phyloP scores from a whole-genome alignment of 2,888 invertebrate genomes.

The Pachydiplax longipennis region DNA sequence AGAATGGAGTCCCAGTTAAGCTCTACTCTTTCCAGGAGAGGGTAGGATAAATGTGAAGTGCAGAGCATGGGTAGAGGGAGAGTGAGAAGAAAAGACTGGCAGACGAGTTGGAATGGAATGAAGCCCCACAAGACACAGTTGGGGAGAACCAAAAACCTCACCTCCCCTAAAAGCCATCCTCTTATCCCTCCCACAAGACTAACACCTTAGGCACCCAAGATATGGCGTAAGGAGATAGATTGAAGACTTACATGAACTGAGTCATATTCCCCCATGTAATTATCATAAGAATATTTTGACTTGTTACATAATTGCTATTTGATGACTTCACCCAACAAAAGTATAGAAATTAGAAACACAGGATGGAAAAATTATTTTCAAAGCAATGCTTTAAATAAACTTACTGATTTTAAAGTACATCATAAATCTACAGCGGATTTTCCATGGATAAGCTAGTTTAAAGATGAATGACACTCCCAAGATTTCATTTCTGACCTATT shows the following conservation, averaged over 20 bases:
- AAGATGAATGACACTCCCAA: too few species aligned
- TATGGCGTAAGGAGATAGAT: slow-evolving; percentile 5
- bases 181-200: not conserved
- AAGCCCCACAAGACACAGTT: slow-evolving; percentile 10
- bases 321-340: not conserved
- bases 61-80: not conserved
- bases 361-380: too few species aligned
- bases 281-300: not conserved
- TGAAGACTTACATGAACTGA: slow-evolving; percentile 3
- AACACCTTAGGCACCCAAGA: slow-evolving; percentile 12
- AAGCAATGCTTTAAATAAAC: too few species aligned
- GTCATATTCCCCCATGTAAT: not conserved
- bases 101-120: not conserved
- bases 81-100: not conserved
- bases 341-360: too few species aligned
- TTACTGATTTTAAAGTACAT: too few species aligned
- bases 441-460: too few species aligned
- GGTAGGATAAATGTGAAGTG: slow-evolving; percentile 1
- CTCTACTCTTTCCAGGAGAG: not conserved
- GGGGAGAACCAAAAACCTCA: not conserved
- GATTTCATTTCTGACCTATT: too few species aligned
- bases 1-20: not conserved
- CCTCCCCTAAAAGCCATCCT: not conserved
- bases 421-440: too few species aligned
- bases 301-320: not conserved